Base-by-base conservation (phyloP, 2,888 invertebrate genomes). In the Drosophila formosana region DNA sequence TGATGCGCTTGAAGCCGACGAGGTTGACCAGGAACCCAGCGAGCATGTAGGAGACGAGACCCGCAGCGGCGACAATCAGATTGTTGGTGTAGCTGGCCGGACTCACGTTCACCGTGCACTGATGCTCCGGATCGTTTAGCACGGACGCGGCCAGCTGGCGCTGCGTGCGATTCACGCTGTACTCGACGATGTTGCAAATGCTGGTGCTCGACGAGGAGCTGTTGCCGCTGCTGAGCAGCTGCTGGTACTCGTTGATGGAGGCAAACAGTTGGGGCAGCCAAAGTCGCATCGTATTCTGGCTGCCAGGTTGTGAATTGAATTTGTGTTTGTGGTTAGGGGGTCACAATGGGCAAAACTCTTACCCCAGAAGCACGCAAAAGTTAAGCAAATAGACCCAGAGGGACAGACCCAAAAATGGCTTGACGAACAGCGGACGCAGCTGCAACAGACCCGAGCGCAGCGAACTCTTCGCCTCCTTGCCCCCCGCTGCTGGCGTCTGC, bases 201-300 rank as follows among this genome's bases (percentile, higher is more conserved):
- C 77, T 75, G 0, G 51, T 78, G 37, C 6, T 30, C 7, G 30
- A 6, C 30, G 56, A 23, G 3, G 3, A 8, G 1, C 63, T 25
- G 0, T 39, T 58, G 0, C 18, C 6, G 11, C 58, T 23, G 18
- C 25, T 50, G n/a, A 71, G 91, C 89, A 91, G 82, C 49, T 91
- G 91, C 53, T 93, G 92, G 78, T 92, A 93, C 49, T 92, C 92
- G 46, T 92, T 92, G 13, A 96, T 95, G 92, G 96, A 95, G 56
- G 95, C 95, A 73, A 97, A 97, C 30, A 97, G 93, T 89, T 97
- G 96, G 0, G 97, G 97, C 77, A 97, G 94, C 97, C 97, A 97
- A 47, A 97, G 93, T 26, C 97, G 95, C 56, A 97, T 93, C 0
- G 97, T 96, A 89, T 97, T 97, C 69, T 95, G 93, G 5, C 96